Evolutionary conservation across 2,113 vertebrate species (phyloP).

Genomic region (Dunckerocampus dactyliophorus): DNA sequence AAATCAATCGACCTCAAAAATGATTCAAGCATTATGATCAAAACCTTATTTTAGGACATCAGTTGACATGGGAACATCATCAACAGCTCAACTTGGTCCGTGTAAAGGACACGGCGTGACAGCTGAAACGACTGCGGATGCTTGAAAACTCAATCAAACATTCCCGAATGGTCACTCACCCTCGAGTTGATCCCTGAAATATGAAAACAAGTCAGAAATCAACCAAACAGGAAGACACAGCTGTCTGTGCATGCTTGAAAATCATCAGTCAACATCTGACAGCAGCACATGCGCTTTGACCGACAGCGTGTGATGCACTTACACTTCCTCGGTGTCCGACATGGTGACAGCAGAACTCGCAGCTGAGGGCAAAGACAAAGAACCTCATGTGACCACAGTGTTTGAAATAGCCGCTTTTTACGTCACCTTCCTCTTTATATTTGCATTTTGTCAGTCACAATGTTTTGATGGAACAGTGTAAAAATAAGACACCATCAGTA

Average conservation of each 20-base stretch:
- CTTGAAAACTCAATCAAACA: slow-evolving; percentile 10
- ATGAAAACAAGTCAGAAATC: slow-evolving; percentile 20
- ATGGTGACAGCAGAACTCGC: slow-evolving; percentile 71
- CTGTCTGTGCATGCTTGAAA: neutral
- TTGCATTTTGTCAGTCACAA: neutral
- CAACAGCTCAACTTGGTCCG: neutral
- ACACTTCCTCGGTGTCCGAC: slow-evolving; percentile 92
- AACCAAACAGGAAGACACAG: neutral
- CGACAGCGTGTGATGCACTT: slow-evolving; percentile 64
- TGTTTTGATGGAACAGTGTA: slow-evolving; percentile 2
- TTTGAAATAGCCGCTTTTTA: slow-evolving; percentile 1
- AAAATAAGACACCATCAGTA: neutral
- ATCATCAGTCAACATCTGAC: neutral
- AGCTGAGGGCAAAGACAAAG: slow-evolving; percentile 62
- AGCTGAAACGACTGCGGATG: neutral
- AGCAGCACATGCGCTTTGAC: neutral
- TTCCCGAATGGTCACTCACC: slow-evolving; percentile 76
- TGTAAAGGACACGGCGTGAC: neutral
- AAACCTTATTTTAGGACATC: neutral
- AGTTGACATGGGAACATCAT: neutral
- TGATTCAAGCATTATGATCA: neutral
- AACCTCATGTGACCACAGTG: neutral
- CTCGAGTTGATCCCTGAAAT: slow-evolving; percentile 80
- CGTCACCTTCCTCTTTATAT: neutral
- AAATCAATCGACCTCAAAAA: too few species aligned